Base-by-base conservation (phyloP, 1,140 invertebrate genomes). In the Paralvinella palmiformis region DNA sequence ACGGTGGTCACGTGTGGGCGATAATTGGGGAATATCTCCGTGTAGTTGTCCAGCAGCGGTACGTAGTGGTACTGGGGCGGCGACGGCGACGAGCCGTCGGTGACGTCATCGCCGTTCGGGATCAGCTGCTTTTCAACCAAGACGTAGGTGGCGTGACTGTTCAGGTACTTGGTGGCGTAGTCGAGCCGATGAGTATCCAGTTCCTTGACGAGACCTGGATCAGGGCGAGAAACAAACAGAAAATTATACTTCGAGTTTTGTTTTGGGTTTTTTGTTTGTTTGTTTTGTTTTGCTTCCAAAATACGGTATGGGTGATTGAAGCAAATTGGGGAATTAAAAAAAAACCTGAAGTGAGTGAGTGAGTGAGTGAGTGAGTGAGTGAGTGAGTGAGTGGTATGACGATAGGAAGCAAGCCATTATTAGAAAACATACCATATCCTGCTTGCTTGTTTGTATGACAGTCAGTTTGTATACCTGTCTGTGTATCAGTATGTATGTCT, bases 11-110 rank as follows among this genome's bases (percentile, higher is more conserved):
- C 71, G 58, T 73, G 75, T 10, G 76, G 65, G 56, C 66, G 67
- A 63, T 69, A 77, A 60, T 76, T 73, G 7, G 75, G 75, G 62
- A 76, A 77, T 10, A 72, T 64, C 31, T 76, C 71, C 5, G 64
- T 63, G 58, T 64, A 70, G 45, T 70, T 59, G 41, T 74, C 68
- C 59, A 76, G 61, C n/a, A 76, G 67, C 4, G 74, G 73, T 36
- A 70, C 68, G 55, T 72, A 76, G 29, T 68, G 61, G 61, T 63
- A 74, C 44, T 70, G 68, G 7, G 48, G 63, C 17, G 63, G 65
- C 3, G 64, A 56, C 24, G 64, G 68, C 7, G 70, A 63, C 13
- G 62, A 63, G 15, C 44, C 55, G 37, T 13, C 50, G 5, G 27
- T 52, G 27, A 31, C 58, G 2, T 63, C 44, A 36, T 66, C 65